phyloP scores from a whole-genome alignment of 2,888 invertebrate genomes.

The Pseudococcus longispinus region DNA sequence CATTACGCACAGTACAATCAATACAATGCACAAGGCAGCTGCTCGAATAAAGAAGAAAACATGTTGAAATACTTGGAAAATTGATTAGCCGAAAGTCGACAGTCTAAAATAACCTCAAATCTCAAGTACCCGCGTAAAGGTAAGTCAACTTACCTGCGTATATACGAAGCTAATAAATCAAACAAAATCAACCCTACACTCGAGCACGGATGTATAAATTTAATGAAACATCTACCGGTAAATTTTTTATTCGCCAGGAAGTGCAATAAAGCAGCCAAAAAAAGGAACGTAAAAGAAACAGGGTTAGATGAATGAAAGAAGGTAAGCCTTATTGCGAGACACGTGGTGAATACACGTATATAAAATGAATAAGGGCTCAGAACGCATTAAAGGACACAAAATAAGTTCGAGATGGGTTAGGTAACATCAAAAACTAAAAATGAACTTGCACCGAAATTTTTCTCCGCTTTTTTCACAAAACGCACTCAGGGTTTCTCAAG shows the following conservation, averaged over 20 bases:
- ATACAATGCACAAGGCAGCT: background rate
- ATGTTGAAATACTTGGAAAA: background rate
- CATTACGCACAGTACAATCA: background rate
- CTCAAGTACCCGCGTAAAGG: background rate
- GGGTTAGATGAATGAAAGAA: constrained; percentile 35
- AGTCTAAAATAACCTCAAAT: background rate
- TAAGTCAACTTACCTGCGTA: background rate
- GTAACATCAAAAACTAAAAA: constrained; percentile 40
- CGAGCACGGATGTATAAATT: constrained; percentile 7
- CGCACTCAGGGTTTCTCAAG: constrained; percentile 6
- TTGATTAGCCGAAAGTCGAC: background rate
- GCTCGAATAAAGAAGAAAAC: background rate
- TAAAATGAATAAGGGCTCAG: constrained; percentile 46
- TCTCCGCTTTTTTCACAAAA: background rate
- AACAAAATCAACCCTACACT: background rate
- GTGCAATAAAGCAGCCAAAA: constrained; percentile 13
- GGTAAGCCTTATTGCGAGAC: constrained; percentile 48
- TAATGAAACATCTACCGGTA: constrained; percentile 31
- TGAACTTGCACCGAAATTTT: constrained; percentile 7
- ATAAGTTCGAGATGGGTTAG: constrained; percentile 41
- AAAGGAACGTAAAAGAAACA: constrained; percentile 38
- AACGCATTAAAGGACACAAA: constrained; percentile 49
- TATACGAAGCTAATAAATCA: background rate
- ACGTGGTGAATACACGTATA: constrained; percentile 39
- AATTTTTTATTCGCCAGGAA: constrained; percentile 35